Base-by-base conservation (phyloP, 53 echinoderm and acorn worm genomes). In the Zoroaster sp. region DNA sequence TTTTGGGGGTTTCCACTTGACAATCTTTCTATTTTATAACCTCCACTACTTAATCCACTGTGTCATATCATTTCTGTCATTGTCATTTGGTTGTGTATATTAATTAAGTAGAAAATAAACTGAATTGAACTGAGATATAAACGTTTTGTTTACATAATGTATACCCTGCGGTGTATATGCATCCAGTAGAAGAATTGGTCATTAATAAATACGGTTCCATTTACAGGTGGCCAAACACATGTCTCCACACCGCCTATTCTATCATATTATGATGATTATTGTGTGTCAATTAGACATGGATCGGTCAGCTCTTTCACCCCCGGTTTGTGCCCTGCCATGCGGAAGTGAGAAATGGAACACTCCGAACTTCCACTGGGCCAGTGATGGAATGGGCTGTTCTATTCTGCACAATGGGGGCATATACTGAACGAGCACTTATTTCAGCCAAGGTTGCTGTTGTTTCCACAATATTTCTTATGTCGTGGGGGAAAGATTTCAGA, bases 201-300 rank as follows among this genome's bases (percentile, higher is more conserved):
- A 59, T 11, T 28, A 43, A 30, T 66, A 33, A 30, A 65, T 32
- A 28, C 12, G 4, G 35, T 47, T 21, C 35, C 2, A 14, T 70
- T 85, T 52, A 85, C 85, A 70, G 42, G 45, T 71, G 85, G 70
- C 70, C 45, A 70, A 71, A 85, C 85, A 85, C 32, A 36, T 54
- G 68, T 82, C 23, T 66, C 42, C 65, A 31, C 12, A 20, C 43
- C 34, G 15, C 82, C 43, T n/a, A 38, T 32, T 18, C 66, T 67
- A 66, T 71, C 85, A 72, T 85, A 70, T 69, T 85, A 71, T 51
- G 32, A 51, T 18, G 49, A 70, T 85, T 25, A 70, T 85, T 85
- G 85, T 85, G 70, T 52, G 51, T 70, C 85, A 46, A 85, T 85
- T 85, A 85, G 85, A 34, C 28, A 69, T 33, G 85, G 70, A 71